phyloP scores from a whole-genome alignment of 2,888 invertebrate species.

The Ormia ochracea region DNA sequence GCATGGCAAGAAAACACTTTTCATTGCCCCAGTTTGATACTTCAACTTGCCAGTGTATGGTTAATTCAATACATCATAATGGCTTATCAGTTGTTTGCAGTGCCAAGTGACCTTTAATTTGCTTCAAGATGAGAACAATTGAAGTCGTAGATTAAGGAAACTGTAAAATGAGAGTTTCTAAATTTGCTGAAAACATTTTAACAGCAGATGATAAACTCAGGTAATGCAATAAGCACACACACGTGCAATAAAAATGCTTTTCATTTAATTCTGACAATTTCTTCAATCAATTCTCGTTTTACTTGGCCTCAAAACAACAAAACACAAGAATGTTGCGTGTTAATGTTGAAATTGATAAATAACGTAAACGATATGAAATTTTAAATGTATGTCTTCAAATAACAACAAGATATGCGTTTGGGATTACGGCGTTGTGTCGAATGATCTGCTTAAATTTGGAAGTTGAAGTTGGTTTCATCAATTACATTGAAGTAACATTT shows the following conservation, averaged over 20 bases:
- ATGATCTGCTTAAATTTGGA: too few species aligned
- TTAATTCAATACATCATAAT: slow-evolving; percentile 22
- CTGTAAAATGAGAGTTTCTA: not conserved
- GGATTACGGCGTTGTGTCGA: not conserved
- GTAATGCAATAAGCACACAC: slow-evolving; percentile 1
- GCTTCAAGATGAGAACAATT: not conserved
- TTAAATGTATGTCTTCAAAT: not conserved
- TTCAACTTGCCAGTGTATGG: not conserved
- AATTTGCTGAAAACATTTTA: not conserved
- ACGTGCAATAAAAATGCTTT: not conserved
- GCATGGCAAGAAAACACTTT: slow-evolving; percentile 6
- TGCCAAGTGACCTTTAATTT: slow-evolving; percentile 42
- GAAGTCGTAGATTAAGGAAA: not conserved
- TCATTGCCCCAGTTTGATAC: slow-evolving; percentile 4
- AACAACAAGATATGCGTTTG: not conserved
- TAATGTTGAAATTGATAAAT: slow-evolving; percentile 13
- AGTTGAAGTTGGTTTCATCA: not conserved
- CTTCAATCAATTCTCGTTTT: not conserved
- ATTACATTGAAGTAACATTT: not conserved
- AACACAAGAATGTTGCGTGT: not conserved
- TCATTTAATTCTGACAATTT: not conserved
- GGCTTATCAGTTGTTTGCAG: slow-evolving; percentile 14
- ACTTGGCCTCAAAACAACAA: not conserved
- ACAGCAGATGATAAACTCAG: not conserved
- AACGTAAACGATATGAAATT: slow-evolving; percentile 1